phyloP scores from a whole-genome alignment of 2,888 invertebrate genomes.

The Iphiclides podalirius region DNA sequence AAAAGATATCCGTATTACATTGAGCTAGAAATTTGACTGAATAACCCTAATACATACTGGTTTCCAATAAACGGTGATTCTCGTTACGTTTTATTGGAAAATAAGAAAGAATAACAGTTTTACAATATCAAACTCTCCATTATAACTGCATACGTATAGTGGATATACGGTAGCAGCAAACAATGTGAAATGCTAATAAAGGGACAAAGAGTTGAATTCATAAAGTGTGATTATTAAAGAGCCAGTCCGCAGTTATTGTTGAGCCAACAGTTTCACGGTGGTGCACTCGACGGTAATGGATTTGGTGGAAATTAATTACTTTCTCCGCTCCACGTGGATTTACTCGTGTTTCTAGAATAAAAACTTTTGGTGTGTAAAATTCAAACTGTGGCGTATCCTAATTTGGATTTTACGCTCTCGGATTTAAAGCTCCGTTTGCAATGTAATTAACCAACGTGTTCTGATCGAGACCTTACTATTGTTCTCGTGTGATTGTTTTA shows the following conservation, averaged over 20 bases:
- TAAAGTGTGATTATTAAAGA: conserved; percentile 18
- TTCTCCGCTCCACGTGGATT: conserved; percentile 39
- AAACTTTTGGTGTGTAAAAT: conserved; percentile 58
- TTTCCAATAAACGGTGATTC: too few species aligned
- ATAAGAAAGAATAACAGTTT: too few species aligned
- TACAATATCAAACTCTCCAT: too few species aligned
- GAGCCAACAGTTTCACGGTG: conserved; percentile 47
- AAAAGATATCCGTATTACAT: too few species aligned
- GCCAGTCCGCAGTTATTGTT: conserved; percentile 39
- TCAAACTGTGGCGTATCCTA: conserved; percentile 25
- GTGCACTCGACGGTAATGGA: conserved; percentile 58
- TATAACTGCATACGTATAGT: too few species aligned
- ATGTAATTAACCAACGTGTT: background rate
- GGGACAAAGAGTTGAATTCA: conserved; percentile 16
- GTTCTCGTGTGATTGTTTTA: conserved; percentile 13
- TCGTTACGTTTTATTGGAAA: too few species aligned
- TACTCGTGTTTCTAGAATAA: conserved; percentile 41
- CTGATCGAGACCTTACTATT: conserved; percentile 5
- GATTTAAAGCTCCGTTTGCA: background rate
- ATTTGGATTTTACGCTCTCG: background rate
- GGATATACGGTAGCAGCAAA: too few species aligned
- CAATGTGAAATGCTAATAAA: conserved; percentile 9
- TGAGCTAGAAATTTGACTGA: too few species aligned
- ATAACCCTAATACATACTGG: too few species aligned
- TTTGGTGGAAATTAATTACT: conserved; percentile 65